These are phyloP conservation scores for Alca torda DNA, from an alignment of 2,797 vertebrate species.

Conservation along the genomic window DNA sequence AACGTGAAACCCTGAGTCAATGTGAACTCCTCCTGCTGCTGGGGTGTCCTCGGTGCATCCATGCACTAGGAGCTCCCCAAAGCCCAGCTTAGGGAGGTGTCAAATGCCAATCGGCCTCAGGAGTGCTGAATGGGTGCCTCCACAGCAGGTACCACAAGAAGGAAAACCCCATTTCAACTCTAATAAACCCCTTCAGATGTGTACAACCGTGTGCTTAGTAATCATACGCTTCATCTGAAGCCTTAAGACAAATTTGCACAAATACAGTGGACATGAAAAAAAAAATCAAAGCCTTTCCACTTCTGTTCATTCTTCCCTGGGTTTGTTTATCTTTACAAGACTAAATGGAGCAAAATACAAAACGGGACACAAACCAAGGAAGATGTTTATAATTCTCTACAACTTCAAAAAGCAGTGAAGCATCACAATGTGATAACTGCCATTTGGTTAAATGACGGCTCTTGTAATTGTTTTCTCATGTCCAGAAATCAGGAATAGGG, in stretches of 20 bases:
- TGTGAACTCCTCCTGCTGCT: accelerated
- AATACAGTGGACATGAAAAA: background rate
- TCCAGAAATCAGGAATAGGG: background rate
- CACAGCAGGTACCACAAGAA: background rate
- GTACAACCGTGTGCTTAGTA: too few species aligned
- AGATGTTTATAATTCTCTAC: background rate
- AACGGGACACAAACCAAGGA: background rate
- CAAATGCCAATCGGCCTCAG: too few species aligned
- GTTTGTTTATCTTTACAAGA: background rate
- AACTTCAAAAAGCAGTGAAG: background rate
- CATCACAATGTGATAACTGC: background rate
- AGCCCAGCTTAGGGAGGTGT: background rate
- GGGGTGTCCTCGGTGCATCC: background rate
- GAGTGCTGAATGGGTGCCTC: background rate
- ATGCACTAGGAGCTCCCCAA: background rate
- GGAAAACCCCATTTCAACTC: background rate
- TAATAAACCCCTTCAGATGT: background rate
- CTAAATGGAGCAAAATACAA: background rate
- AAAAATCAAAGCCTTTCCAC: background rate
- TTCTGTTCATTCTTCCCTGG: background rate
- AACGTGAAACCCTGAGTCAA: background rate
- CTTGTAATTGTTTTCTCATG: background rate
- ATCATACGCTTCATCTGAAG: background rate
- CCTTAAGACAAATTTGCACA: background rate
- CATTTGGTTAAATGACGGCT: background rate